Evolutionary conservation across 1,140 invertebrate genomes (phyloP).

Genomic region (Eriocheir sinensis): DNA sequence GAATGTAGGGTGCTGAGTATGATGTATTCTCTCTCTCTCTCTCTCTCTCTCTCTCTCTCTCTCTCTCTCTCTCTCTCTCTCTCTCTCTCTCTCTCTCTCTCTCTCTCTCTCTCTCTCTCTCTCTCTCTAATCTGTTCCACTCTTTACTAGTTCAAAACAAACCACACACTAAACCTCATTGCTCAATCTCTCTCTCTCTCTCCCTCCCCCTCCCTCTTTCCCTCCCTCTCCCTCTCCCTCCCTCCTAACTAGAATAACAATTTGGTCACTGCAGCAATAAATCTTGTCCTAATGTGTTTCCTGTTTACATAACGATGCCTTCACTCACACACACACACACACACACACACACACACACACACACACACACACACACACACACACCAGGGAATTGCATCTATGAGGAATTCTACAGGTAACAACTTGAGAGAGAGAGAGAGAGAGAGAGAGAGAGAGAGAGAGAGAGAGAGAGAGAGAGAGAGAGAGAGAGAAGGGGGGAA

Average conservation of each 20-base stretch:
- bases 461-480: too few species aligned
- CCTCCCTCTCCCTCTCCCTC: neutral
- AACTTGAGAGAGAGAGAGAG: too few species aligned
- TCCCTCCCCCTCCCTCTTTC: neutral
- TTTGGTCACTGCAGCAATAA: neutral
- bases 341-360: slow-evolving; percentile 5
- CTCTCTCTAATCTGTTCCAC: neutral
- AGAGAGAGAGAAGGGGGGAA: neutral
- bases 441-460: too few species aligned
- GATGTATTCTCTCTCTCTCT: neutral
- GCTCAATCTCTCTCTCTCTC: neutral
- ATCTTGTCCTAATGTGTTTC: neutral
- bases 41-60: slow-evolving; percentile 22
- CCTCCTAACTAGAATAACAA: neutral
- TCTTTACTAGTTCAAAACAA: too few species aligned
- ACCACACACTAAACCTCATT: too few species aligned
- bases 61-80: slow-evolving; percentile 22
- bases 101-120: neutral
- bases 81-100: slow-evolving; percentile 1
- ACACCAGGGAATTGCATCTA: too few species aligned
- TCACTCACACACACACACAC: neutral
- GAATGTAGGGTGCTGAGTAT: too few species aligned
- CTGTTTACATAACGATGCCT: slow-evolving; percentile 13
- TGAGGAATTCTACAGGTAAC: too few species aligned
- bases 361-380: neutral